Base-by-base conservation (phyloP, 2,888 invertebrate genomes). In the Hirtodrosophila confusa region DNA sequence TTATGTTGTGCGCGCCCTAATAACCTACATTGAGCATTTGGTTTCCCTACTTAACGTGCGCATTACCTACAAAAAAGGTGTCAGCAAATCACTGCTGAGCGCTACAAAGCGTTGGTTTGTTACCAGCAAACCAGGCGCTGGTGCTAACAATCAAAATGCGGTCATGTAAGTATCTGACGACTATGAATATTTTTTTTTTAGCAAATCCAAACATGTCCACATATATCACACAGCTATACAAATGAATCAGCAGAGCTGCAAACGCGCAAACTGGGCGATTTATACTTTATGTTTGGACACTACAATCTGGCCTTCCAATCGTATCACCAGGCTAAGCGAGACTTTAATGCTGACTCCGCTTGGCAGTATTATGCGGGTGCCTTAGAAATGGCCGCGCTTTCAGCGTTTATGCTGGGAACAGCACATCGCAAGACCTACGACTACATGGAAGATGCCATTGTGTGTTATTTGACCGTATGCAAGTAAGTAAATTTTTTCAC, bases 281-380 rank as follows among this genome's bases (percentile, higher is more conserved):
- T 99, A 6, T 97, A 98, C 92, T 99, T 99, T 91, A 95, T 99
- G 94, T 98, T 99, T 91, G 97, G 98, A 3, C 95, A 98, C 89
- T 98, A 98, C 92, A 95, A 95, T 74, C 93, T 97, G 75, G 98
- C 99, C 6, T 98, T 97, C 92, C 74, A 91, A 90, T 95, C 97
- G 0, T 99, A 99, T 92, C 98, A 99, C 92, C 95, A 96, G 40
- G 97, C 98, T n/a, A 99, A 99, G 92, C 94, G 98, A 53, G 99
- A 99, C 91, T 99, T 99, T 91, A 97, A 96, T 89, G 96, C 96
- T 1, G 99, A 99, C 90, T 97, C 98, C 77, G 99, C 99, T 0
- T 99, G 98, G 98, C 93, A 98, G 29, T 97, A 99, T 91, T 98
- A 97, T 91, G 98, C 99, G 0, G 98, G 99, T 8, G 98, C 99